phyloP scores from a whole-genome alignment of 2,888 invertebrate species.

The Cerastis leucographa region DNA sequence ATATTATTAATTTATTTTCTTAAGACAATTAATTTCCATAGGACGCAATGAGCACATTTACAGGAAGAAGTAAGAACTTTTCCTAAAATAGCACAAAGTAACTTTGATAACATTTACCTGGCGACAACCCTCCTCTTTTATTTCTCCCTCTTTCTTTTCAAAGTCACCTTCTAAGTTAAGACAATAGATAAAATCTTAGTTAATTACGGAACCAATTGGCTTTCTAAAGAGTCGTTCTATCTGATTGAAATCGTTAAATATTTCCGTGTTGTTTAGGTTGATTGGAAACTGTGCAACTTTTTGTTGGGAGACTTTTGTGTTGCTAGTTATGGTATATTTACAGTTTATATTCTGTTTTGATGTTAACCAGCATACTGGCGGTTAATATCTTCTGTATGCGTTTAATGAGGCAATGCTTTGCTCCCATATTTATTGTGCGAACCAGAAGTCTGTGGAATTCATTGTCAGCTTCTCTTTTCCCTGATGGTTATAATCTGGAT shows the following conservation, averaged over 20 bases:
- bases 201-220: constrained; percentile 49
- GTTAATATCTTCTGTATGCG: no score
- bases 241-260: constrained; percentile 41
- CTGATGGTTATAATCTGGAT: no score
- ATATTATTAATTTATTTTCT: no score
- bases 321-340: not conserved
- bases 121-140: not conserved
- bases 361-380: no score
- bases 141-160: not conserved
- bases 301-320: constrained; percentile 11
- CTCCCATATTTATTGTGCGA: no score
- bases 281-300: constrained; percentile 22
- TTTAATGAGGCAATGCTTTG: no score
- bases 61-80: not conserved
- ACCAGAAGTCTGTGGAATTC: no score
- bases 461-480: no score
- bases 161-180: constrained; percentile 22
- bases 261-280: constrained; percentile 13
- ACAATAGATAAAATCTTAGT: constrained; percentile 33
- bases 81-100: not conserved
- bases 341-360: no score
- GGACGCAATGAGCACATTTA: not conserved
- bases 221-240: constrained; percentile 39
- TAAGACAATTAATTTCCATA: no score
- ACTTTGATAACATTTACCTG: not conserved